These are phyloP conservation scores for Panagrolaimus sp. DNA, from an alignment of 1,140 invertebrate genomes.

Conservation along the genomic window DNA sequence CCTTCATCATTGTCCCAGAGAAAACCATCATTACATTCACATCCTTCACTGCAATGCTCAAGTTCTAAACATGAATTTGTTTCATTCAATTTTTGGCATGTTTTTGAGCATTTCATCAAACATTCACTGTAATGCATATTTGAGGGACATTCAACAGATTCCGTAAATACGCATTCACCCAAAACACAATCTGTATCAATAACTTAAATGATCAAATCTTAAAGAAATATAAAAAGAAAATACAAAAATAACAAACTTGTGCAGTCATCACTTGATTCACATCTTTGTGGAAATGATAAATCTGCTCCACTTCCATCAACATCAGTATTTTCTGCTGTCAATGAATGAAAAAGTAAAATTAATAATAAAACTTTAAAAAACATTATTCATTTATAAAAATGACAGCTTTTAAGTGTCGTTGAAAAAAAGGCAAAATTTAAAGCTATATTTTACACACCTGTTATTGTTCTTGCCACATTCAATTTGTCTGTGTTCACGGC, in stretches of 20 bases:
- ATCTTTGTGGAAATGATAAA: background rate
- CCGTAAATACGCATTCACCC: constrained; percentile 4
- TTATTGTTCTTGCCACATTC: too few relatives aligned
- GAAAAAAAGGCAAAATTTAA: too few relatives aligned
- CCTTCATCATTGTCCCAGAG: background rate
- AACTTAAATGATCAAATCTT: background rate
- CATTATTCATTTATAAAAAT: too few relatives aligned
- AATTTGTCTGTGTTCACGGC: too few relatives aligned
- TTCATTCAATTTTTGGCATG: background rate
- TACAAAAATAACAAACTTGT: background rate
- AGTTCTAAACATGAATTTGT: background rate
- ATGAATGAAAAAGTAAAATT: too few relatives aligned
- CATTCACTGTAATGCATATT: constrained; percentile 15
- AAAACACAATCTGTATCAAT: background rate
- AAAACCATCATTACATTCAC: constrained; percentile 6
- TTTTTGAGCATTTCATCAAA: background rate
- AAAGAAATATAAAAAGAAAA: background rate
- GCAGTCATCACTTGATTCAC: background rate
- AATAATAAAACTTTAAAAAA: too few relatives aligned
- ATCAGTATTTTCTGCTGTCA: background rate
- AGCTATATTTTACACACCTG: too few relatives aligned
- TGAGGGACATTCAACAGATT: constrained; percentile 4
- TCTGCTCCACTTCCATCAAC: background rate
- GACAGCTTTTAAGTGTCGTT: too few relatives aligned
- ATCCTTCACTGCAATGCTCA: constrained; percentile 6